These are phyloP conservation scores for Tribolium madens DNA, from an alignment of 1,140 invertebrate species.

Conservation along the genomic window DNA sequence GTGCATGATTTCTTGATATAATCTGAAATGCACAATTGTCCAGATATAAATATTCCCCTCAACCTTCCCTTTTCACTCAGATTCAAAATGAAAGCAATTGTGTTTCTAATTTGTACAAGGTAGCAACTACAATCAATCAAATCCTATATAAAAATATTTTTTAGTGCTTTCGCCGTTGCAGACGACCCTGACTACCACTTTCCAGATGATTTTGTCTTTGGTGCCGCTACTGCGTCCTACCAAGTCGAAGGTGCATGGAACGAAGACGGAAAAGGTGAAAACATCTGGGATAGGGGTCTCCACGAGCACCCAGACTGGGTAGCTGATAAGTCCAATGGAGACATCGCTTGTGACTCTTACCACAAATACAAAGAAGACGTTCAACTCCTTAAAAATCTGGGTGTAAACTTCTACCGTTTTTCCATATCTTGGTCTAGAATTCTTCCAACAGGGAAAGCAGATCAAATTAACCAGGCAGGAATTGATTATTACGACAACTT, in stretches of 20 bases:
- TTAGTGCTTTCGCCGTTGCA: background rate
- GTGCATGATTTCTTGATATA: too few relatives aligned
- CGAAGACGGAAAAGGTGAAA: constrained; percentile 65
- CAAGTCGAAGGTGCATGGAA: constrained; percentile 66
- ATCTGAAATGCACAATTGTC: too few relatives aligned
- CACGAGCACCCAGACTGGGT: constrained; percentile 69
- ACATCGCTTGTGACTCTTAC: constrained; percentile 72
- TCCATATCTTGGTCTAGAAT: constrained; percentile 72
- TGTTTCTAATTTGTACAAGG: background rate
- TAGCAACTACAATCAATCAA: background rate
- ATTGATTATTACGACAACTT: constrained; percentile 71
- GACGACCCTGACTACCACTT: constrained; percentile 47
- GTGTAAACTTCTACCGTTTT: constrained; percentile 70
- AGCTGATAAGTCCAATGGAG: constrained; percentile 67
- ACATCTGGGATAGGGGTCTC: constrained; percentile 71
- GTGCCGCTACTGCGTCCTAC: constrained; percentile 59
- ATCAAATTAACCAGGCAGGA: constrained; percentile 68
- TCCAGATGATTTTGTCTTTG: constrained; percentile 62
- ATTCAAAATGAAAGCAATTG: background rate
- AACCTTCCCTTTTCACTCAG: background rate
- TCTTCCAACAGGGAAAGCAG: constrained; percentile 69
- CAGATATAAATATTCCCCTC: background rate
- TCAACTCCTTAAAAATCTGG: constrained; percentile 67
- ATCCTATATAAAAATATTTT: background rate
- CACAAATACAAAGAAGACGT: constrained; percentile 70